phyloP scores from a whole-genome alignment of 2,888 invertebrate genomes.

The Hirtodrosophila cameraria region DNA sequence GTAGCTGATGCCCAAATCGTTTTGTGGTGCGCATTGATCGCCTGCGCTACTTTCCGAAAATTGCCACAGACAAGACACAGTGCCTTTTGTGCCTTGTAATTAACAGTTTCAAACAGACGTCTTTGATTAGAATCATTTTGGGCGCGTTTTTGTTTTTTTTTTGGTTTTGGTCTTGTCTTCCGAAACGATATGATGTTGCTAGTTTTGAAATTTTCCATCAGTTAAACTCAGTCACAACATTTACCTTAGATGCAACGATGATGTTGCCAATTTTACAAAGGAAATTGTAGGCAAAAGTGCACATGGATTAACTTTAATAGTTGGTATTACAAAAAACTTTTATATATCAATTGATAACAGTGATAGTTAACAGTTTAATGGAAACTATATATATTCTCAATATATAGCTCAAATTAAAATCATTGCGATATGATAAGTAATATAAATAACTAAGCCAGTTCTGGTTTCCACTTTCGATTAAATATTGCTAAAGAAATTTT shows the following conservation, averaged over 20 bases:
- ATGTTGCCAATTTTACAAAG: neutral
- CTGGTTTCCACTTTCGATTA: no score
- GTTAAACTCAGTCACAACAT: constrained; percentile 34
- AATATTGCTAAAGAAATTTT: no score
- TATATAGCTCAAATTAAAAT: no score
- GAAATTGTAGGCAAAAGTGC: neutral
- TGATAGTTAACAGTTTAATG: no score
- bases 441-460: no score
- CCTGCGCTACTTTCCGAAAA: constrained; percentile 75
- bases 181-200: constrained; percentile 33
- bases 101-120: constrained; percentile 68
- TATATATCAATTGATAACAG: no score
- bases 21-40: constrained; percentile 76
- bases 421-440: no score
- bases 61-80: constrained; percentile 74
- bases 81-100: constrained; percentile 74
- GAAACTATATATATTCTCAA: no score
- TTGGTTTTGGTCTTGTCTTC: no score
- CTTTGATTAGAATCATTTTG: constrained; percentile 76
- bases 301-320: no score
- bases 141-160: constrained; percentile 61
- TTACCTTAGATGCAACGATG: constrained; percentile 17
- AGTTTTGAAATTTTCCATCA: constrained; percentile 28
- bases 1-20: constrained; percentile 55
- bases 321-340: no score